Conservation (phyloP, 2,888 invertebrate genomes). For the Cerastoderma edule region DNA sequence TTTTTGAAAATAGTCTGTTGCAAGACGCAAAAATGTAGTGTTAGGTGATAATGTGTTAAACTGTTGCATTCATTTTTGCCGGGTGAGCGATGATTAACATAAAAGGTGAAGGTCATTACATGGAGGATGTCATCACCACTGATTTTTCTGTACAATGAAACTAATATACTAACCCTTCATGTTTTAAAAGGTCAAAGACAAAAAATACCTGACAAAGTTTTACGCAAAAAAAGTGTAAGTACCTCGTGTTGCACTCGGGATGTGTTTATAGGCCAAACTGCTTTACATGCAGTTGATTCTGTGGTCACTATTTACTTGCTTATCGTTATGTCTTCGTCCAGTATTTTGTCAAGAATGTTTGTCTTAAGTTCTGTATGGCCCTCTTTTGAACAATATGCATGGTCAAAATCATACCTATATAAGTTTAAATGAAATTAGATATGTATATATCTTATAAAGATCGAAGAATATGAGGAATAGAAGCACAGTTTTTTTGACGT, state of each 20-base stretch:
- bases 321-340: not conserved
- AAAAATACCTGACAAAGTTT: conserved; percentile 58
- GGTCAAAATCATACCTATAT: too few species aligned
- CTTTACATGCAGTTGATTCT: conserved; percentile 2
- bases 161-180: conserved; percentile 11
- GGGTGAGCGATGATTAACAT: too few species aligned
- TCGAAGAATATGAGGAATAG: too few species aligned
- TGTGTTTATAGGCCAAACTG: conserved; percentile 24
- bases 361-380: too few species aligned
- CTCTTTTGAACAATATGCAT: too few species aligned
- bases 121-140: not conserved
- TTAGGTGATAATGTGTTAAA: too few species aligned
- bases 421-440: too few species aligned
- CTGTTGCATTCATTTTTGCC: too few species aligned
- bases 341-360: conserved; percentile 7
- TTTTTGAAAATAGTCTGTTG: too few species aligned
- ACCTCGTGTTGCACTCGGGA: conserved; percentile 38
- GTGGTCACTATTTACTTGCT: not conserved
- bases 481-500: too few species aligned
- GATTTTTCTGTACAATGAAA: not conserved
- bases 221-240: conserved; percentile 63
- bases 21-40: too few species aligned
- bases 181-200: conserved; percentile 30
- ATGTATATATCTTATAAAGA: too few species aligned
- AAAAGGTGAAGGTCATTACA: not conserved